A percentile compares a stretch with the other conserved stretches of the same genome.
phyloP scores from a whole-genome alignment of 2,888 invertebrate species.

The Punctoribates punctum region DNA sequence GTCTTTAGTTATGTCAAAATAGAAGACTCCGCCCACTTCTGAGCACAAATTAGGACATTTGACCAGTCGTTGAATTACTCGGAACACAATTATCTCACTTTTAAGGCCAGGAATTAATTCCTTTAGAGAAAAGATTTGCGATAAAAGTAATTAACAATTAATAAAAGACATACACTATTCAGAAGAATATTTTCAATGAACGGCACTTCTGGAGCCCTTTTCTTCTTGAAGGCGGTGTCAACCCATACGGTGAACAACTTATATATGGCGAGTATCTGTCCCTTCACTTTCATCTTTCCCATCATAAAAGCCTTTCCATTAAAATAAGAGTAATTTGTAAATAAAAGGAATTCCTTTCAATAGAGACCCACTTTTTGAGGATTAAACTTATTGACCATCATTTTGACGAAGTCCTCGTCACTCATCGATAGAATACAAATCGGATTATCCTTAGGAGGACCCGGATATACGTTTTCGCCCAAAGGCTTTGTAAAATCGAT shows the following conservation, averaged over 20 bases:
- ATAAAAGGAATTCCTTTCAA: neutral
- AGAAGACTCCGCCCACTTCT: neutral
- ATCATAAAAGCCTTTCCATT: conserved; percentile 8
- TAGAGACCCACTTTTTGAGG: neutral
- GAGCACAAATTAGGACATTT: neutral
- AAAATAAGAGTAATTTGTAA: neutral
- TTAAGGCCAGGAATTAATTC: neutral
- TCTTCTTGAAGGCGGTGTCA: conserved; percentile 9
- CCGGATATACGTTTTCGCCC: conserved; percentile 14
- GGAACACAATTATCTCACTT: conserved; percentile 15
- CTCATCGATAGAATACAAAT: neutral
- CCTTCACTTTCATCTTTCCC: conserved; percentile 16
- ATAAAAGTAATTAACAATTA: neutral
- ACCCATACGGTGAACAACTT: conserved; percentile 8
- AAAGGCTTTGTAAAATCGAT: conserved; percentile 12
- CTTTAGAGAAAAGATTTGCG: neutral
- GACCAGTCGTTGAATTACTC: conserved; percentile 3
- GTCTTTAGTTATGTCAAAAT: conserved; percentile 8
- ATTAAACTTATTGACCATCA: conserved; percentile 28
- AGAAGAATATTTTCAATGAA: conserved; percentile 2
- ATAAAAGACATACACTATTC: neutral
- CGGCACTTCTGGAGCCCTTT: conserved; percentile 16
- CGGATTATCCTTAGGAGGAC: neutral
- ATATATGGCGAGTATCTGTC: conserved; percentile 10
- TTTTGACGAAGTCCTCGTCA: conserved; percentile 5